These are phyloP conservation scores for Taenioides sp. DNA, from an alignment of 2,797 vertebrate genomes.

Conservation along the genomic window DNA sequence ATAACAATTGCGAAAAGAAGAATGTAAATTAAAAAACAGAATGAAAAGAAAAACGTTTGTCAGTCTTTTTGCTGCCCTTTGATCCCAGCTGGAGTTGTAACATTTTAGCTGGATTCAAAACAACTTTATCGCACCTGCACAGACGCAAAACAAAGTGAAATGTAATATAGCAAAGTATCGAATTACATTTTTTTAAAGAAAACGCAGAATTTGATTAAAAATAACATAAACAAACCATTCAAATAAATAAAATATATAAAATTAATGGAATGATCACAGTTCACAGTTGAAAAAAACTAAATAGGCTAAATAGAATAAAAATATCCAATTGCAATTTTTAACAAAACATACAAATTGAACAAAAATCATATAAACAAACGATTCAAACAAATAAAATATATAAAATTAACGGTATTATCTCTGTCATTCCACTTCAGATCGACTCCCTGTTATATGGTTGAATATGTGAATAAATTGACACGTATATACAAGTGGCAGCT, in stretches of 20 bases:
- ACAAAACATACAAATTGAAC: no score
- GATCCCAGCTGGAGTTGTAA: slow-evolving; percentile 4
- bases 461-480: slow-evolving; percentile 9
- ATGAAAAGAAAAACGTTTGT: slow-evolving; percentile 6
- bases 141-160: background rate
- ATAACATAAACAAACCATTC: background rate
- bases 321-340: no score
- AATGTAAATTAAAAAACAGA: slow-evolving; percentile 11
- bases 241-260: background rate
- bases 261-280: background rate
- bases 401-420: background rate
- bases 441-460: background rate
- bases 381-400: background rate
- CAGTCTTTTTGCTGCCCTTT: slow-evolving; percentile 5
- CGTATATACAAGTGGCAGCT: slow-evolving; percentile 2
- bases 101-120: slow-evolving; percentile 3
- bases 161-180: background rate
- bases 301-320: no score
- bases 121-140: slow-evolving; percentile 7
- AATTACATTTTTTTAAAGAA: background rate
- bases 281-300: no score
- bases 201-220: background rate
- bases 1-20: slow-evolving; percentile 25
- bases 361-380: background rate
- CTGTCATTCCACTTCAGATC: background rate